Evolutionary conservation across 2,888 invertebrate genomes (phyloP).

Genomic region (Oxyteleia sp.): DNA sequence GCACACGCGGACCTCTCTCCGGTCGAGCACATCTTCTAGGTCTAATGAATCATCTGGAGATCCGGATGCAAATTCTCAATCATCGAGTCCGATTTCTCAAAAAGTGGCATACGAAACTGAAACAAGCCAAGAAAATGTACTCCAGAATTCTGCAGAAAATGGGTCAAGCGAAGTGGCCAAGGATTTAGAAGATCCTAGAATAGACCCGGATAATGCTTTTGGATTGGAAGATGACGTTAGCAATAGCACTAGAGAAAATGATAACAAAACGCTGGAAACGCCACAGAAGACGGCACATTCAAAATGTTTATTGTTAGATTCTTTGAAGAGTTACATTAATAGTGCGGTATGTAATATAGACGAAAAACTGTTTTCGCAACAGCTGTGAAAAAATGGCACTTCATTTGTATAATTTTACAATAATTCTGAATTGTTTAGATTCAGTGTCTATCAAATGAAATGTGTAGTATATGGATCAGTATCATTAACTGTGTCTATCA

Average conservation of each 20-base stretch:
- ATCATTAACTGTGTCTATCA: too few species aligned
- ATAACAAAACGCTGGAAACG: conserved; percentile 72
- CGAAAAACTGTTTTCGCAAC: too few species aligned
- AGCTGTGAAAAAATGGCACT: too few species aligned
- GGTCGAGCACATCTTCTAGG: conserved; percentile 75
- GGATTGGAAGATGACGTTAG: conserved; percentile 60
- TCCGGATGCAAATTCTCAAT: conserved; percentile 80
- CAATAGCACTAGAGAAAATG: conserved; percentile 62
- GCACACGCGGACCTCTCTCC: conserved; percentile 55
- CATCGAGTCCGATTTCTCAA: conserved; percentile 82
- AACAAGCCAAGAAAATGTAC: conserved; percentile 67
- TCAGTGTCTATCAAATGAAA: too few species aligned
- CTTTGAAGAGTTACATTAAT: conserved; percentile 90
- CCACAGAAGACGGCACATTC: conserved; percentile 78
- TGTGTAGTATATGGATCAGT: too few species aligned
- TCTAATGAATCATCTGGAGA: conserved; percentile 80
- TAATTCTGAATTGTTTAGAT: too few species aligned
- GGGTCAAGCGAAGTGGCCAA: conserved; percentile 76
- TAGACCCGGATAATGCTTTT: conserved; percentile 74
- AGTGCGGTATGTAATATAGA: conserved; percentile 90
- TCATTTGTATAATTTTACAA: too few species aligned
- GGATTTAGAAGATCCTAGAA: conserved; percentile 79
- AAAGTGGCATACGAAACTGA: conserved; percentile 73
- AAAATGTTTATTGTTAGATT: conserved; percentile 89
- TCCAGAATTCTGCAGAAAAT: conserved; percentile 70